Base-by-base conservation (phyloP, 1,140 invertebrate genomes). In the Alviniconcha marisindica region DNA sequence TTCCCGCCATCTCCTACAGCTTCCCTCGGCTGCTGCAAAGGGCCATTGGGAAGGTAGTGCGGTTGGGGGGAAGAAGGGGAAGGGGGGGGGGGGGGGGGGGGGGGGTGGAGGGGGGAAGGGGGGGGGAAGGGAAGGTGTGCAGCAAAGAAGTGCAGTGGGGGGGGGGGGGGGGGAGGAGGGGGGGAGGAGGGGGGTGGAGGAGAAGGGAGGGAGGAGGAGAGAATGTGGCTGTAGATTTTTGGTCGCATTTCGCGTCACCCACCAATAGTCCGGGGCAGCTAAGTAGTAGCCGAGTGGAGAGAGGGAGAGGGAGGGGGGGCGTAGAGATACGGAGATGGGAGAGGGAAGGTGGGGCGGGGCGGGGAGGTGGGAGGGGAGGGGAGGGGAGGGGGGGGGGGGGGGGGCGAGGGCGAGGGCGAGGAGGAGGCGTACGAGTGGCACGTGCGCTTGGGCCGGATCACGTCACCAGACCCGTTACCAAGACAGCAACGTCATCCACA, bases 401-500 rank as follows among this genome's bases (percentile, higher is more conserved):
- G 12, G 71, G 14, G 18, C 2, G 60, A 24, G 28, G 60, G 60
- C 7, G 60, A 63, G 60, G 7, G 60, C 10, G 60, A 63, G 21
- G 24, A n/a, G 24, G 60, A 63, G 31, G 36, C 21, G 71, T 2
- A 24, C 63, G 31, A 44, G 36, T 38, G 14, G 71, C 71, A 73
- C 71, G 71, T 73, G 71, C 71, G 18, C 71, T 5, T 28, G 18
- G 15, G 2, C 36, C 36, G 3, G 21, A 63, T 18, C 71, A 73
- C 71, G 71, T 73, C 71, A 73, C 38, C 66, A 71, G 5, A 12
- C 2, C 31, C 10, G 71, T 73, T 73, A 44, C 71, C 40, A 73
- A 44, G 71, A 73, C 71, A 73, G 38, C 71, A 44, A 28, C 71
- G 71, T 73, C 71, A 73, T 73, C 71, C 28, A 2, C 63, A 4